Percentiles rank a stretch among this genome's conserved stretches.
Conservation (phyloP, 2,888 invertebrate species). For the Noctua fimbriata region DNA sequence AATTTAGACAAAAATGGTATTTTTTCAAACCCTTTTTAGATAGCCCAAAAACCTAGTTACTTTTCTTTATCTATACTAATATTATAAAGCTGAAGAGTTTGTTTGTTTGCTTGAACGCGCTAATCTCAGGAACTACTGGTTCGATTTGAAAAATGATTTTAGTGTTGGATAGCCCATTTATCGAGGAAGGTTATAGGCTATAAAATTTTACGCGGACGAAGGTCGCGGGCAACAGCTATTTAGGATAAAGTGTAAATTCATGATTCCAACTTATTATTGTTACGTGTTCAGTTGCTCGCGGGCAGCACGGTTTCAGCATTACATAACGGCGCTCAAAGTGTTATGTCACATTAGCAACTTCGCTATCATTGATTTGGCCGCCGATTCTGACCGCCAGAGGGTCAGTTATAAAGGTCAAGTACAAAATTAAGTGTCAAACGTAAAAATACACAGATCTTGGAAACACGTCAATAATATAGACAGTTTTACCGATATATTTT, state of each 20-base stretch:
- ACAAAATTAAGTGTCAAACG: slow-evolving; percentile 32
- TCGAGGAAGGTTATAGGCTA: too few species aligned
- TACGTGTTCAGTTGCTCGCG: not conserved
- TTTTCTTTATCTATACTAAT: too few species aligned
- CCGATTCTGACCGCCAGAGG: slow-evolving; percentile 35
- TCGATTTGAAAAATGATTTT: too few species aligned
- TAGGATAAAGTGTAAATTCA: slow-evolving; percentile 17
- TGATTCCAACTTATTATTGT: slow-evolving; percentile 10
- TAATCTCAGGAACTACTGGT: too few species aligned
- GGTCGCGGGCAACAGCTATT: too few species aligned
- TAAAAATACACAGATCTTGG: slow-evolving; percentile 10
- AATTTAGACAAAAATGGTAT: not conserved
- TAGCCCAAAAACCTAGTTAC: not conserved
- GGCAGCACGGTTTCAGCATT: slow-evolving; percentile 12
- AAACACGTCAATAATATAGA: not conserved
- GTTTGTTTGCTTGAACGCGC: too few species aligned
- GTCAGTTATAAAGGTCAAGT: slow-evolving; percentile 58
- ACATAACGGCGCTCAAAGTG: slow-evolving; percentile 44
- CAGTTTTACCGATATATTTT: not conserved
- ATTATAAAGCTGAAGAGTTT: too few species aligned
- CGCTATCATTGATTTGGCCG: slow-evolving; percentile 62
- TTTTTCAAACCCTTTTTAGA: not conserved
- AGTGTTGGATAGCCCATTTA: too few species aligned
- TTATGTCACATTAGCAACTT: slow-evolving; percentile 55
- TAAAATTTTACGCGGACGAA: too few species aligned